Evolutionary conservation across 2,113 vertebrate genomes (phyloP).

Genomic region (Romanogobio albipinnatus): DNA sequence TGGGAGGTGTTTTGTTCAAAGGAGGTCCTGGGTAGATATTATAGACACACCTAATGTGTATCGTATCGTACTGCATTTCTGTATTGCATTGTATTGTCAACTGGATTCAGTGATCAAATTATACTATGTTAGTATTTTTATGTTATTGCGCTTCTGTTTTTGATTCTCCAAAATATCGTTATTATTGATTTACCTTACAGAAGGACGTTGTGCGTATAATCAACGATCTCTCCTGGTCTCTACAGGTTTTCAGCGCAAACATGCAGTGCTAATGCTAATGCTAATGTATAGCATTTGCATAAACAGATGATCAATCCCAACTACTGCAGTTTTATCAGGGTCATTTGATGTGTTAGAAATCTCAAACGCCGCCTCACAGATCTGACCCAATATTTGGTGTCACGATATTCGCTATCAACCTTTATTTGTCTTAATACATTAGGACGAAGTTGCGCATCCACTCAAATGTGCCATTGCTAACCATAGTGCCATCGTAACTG

Average conservation of each 20-base stretch:
- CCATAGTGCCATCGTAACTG: constrained; percentile 16
- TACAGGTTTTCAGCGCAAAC: constrained; percentile 25
- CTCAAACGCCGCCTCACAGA: background rate
- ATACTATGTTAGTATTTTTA: constrained; percentile 86
- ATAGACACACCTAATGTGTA: constrained; percentile 71
- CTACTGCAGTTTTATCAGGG: constrained; percentile 10
- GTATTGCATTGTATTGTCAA: constrained; percentile 81
- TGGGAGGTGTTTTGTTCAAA: constrained; percentile 64
- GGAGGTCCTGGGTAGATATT: constrained; percentile 74
- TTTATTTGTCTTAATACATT: constrained; percentile 14
- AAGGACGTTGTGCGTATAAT: constrained; percentile 63
- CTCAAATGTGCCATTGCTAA: constrained; percentile 38
- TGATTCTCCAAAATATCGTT: constrained; percentile 84
- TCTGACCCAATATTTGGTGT: constrained; percentile 44
- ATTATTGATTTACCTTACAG: constrained; percentile 77
- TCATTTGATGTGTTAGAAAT: constrained; percentile 24
- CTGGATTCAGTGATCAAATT: constrained; percentile 86
- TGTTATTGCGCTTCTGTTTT: constrained; percentile 82
- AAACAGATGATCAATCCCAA: background rate
- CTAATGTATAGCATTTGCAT: background rate
- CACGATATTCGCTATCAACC: constrained; percentile 26
- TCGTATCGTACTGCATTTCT: constrained; percentile 77
- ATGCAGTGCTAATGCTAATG: constrained; percentile 11
- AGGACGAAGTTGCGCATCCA: constrained; percentile 16
- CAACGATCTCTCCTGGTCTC: background rate